phyloP scores from a whole-genome alignment of 2,797 vertebrate species.

The Smutsia temminckii region DNA sequence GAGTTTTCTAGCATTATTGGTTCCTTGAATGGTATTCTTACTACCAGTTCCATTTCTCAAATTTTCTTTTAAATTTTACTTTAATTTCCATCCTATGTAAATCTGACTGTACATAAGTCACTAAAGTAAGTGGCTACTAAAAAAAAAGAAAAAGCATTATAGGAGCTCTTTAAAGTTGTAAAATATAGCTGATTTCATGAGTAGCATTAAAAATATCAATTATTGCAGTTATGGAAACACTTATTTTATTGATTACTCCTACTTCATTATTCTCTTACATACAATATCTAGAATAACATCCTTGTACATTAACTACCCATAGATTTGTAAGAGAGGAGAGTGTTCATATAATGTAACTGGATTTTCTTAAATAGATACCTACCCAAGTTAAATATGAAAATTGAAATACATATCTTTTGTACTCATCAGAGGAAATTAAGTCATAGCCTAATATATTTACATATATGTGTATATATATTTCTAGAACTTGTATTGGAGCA shows the following conservation, averaged over 20 bases:
- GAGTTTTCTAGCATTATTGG: constrained; percentile 57
- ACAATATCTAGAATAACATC: constrained; percentile 20
- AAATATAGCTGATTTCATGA: constrained; percentile 42
- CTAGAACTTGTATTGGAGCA: background rate
- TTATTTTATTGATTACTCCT: constrained; percentile 17
- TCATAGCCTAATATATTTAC: background rate
- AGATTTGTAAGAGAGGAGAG: background rate
- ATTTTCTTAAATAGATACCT: constrained; percentile 23
- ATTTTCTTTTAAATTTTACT: constrained; percentile 64
- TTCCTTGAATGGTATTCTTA: constrained; percentile 58
- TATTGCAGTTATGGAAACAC: background rate
- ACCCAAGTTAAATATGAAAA: constrained; percentile 31
- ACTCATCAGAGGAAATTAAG: background rate
- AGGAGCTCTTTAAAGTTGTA: background rate
- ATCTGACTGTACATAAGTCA: constrained; percentile 34
- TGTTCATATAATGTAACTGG: background rate
- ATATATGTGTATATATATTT: background rate
- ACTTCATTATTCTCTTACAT: background rate
- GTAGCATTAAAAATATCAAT: constrained; percentile 16
- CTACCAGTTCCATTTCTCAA: constrained; percentile 34
- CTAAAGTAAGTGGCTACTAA: constrained; percentile 35
- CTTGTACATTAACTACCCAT: background rate
- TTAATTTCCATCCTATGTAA: constrained; percentile 40
- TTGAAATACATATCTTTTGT: background rate
- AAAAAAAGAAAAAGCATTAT: constrained; percentile 12